These are phyloP conservation scores for Drosophila cognata DNA, from an alignment of 2,888 invertebrate genomes.

Conservation along the genomic window DNA sequence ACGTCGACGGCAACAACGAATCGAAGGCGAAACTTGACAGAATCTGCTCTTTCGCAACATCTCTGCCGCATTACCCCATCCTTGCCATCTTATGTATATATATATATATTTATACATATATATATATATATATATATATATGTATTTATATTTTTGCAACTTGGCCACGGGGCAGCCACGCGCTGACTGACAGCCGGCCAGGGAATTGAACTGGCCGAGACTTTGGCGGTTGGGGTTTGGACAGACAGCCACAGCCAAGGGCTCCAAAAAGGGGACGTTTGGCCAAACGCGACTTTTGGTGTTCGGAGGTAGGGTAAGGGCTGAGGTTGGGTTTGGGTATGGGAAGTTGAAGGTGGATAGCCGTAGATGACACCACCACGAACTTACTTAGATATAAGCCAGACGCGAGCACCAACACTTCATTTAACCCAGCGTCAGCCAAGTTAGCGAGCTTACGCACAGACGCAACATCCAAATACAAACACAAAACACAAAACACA, in stretches of 20 bases:
- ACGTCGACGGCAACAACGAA: constrained; percentile 69
- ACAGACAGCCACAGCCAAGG: constrained; percentile 3
- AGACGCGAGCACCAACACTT: constrained; percentile 48
- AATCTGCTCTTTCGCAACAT: constrained; percentile 19
- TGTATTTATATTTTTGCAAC: constrained; percentile 3
- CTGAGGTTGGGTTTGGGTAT: not conserved
- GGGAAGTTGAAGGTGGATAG: not conserved
- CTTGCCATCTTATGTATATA: not conserved
- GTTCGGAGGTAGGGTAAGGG: constrained; percentile 43
- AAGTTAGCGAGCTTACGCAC: constrained; percentile 32
- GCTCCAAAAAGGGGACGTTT: constrained; percentile 10
- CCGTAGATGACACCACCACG: constrained; percentile 5
- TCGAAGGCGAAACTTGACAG: constrained; percentile 65
- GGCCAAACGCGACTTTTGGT: constrained; percentile 12
- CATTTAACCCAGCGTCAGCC: constrained; percentile 41
- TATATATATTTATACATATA: not conserved
- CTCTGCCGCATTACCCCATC: not conserved
- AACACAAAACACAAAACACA: constrained; percentile 21
- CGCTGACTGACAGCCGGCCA: constrained; percentile 72
- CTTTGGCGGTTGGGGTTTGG: constrained; percentile 8
- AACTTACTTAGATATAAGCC: constrained; percentile 29
- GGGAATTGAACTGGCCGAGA: constrained; percentile 58
- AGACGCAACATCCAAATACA: constrained; percentile 29
- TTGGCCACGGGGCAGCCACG: constrained; percentile 67
- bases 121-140: not conserved